Base-by-base conservation (phyloP, 2,113 vertebrate species). In the Esox niger region DNA sequence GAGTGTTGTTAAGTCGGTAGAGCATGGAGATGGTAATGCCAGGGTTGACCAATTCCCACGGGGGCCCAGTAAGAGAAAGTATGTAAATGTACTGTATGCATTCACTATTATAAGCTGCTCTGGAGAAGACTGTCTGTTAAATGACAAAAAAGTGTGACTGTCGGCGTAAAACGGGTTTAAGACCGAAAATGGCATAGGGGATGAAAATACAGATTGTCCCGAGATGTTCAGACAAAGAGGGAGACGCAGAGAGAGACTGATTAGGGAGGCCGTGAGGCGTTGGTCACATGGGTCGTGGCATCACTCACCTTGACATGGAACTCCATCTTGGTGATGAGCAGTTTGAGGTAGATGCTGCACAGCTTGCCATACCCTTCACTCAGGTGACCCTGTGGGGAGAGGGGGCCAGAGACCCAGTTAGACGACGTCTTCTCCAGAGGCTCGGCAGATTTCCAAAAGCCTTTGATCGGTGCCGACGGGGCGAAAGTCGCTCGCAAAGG, bases 271-370 rank as follows among this genome's bases (percentile, higher is more conserved):
- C 54, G 74, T 56, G n/a, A 17, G n/a, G 47, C 21, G 47, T 21
- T 6, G 2, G 47, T 21, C 47, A 52, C 17, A 43, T 15, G 17
- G 38, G 38, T 15, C 17, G 38, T 2, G 38, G 13, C 15, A 43
- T n/a, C 11, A 88, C 91, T 94, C 87, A 98, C 97, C 91, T 99
- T 99, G 79, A 92, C 92, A 87, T 99, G 97, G 81, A 96, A 98
- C 79, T 98, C 97, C 95, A 99, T 98, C 93, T 97, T 98, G 78
- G 95, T 99, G 91, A 95, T 97, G 91, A 99, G 93, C 79, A 99
- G 91, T 91, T 93, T 98, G 94, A 98, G 95, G 94, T 98, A 99
- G 94, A 96, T 91, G 90, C 96, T 98, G 90, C 96, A 97, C 63
- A 98, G 92, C 82, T 95, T 97, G 26, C 96, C 97, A 0, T 98